A percentile compares a stretch with the other conserved stretches of the same genome.
phyloP scores from a whole-genome alignment of 2,888 invertebrate species.

The Meteorus colon region DNA sequence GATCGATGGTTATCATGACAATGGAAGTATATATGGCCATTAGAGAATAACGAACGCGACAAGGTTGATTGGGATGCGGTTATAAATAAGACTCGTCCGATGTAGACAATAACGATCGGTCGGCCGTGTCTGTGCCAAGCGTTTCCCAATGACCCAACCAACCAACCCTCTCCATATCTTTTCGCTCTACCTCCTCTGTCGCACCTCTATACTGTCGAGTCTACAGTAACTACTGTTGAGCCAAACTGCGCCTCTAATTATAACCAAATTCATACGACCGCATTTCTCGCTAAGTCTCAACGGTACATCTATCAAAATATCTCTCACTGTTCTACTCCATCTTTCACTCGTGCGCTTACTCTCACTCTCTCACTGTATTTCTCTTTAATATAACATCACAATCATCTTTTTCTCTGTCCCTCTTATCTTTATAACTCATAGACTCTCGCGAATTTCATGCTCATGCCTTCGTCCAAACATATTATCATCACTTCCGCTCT shows the following conservation, averaged over 20 bases:
- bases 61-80: conserved; percentile 49
- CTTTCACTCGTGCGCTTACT: too few species aligned
- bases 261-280: conserved; percentile 58
- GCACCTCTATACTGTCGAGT: conserved; percentile 35
- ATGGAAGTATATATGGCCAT: conserved; percentile 21
- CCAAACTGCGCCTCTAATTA: conserved; percentile 57
- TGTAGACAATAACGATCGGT: conserved; percentile 53
- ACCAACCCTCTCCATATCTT: conserved; percentile 26
- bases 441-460: conserved; percentile 33
- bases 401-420: conserved; percentile 18
- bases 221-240: conserved; percentile 42
- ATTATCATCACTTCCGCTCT: conserved; percentile 40
- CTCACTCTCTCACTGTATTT: neutral
- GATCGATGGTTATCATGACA: conserved; percentile 26
- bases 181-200: conserved; percentile 26
- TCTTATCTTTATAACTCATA: conserved; percentile 36
- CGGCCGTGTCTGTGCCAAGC: conserved; percentile 50
- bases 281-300: conserved; percentile 44
- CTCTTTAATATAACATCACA: conserved; percentile 44
- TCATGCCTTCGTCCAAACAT: conserved; percentile 34
- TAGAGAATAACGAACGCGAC: conserved; percentile 35
- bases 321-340: neutral
- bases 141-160: conserved; percentile 48
- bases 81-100: conserved; percentile 53
- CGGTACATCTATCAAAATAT: conserved; percentile 34